Evolutionary conservation across 2,113 vertebrate genomes (phyloP), one percentile per base, ranked within the genome.

Genomic region (Catharus minimus): DNA sequence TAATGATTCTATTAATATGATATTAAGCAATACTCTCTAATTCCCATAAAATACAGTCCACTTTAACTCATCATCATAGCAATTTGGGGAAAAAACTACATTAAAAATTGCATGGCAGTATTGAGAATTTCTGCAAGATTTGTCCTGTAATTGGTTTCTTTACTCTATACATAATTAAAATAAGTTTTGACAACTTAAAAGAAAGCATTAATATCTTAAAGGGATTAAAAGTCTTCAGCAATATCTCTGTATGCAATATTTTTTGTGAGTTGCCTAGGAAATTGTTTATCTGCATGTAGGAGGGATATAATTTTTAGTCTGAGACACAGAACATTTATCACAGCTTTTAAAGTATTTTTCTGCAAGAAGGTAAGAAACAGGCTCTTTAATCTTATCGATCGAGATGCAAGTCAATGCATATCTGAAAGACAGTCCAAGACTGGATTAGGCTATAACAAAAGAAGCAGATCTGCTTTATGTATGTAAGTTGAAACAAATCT

Each of bases 211-310:
- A 39, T 61, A 7, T 86, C 32, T 55, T 88, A 84, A 65, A 78
- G 53, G 82, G 66, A 62, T 78, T 57, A 65, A 88, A 91, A 86
- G 4, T 44, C 11, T 83, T 74, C 80, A 74, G 44, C 72, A 67
- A 38, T 75, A 79, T 82, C 43, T 65, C 41, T 72, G n/a, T 65
- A 44, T 66, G 44, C 14, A 71, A 56, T 39, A 28, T 46, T 78
- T 95, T 83, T 79, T 68, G 33, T 60, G 56, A 93, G 69, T 75
- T 94, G 69, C 82, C 74, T 82, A 56, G 80, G 90, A 90, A 92
- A 86, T 90, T 75, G 49, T 92, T 95, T 95, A 72, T 81, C 38
- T 50, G 33, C 16, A 36, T 50, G 38, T 44, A 89, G 66, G 74
- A 90, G 73, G 88, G 52, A 60, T 2, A 86, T 8, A 0, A 27